Base-by-base conservation (phyloP, 2,797 vertebrate species). In the Artibeus lituratus region DNA sequence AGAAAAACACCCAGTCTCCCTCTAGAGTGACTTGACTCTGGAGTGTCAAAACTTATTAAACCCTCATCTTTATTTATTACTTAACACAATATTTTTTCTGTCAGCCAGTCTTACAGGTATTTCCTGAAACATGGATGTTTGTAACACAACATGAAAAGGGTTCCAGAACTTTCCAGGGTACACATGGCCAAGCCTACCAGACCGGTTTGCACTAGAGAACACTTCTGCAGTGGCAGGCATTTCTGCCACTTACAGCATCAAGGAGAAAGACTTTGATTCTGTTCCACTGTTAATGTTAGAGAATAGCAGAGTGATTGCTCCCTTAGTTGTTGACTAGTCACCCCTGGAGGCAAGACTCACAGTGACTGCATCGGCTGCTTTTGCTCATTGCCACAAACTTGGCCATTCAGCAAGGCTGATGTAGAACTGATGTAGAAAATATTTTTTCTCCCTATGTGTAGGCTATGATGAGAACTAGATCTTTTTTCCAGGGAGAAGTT, bases 211-310 rank as follows among this genome's bases (percentile, higher is more conserved):
- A 47, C 73, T 49, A 73, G 55, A 53, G 22, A 74, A 24, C 10
- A 7, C 2, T 9, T 89, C 16, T 85, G 18, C 4, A 12, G 2
- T 1, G 7, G 22, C 11, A 51, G 35, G n/a, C 7, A 3, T 53
- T 16, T 69, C n/a, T 87, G 51, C 47, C 12, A 9, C 18, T 47
- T 18, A 5, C 2, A 35, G 65, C 21, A 18, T 29, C 2, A 12
- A 7, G 35, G 19, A 11, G 0, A 21, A 37, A 57, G 24, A 3
- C 22, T 62, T 4, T 5, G 24, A 2, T 73, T 39, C 39, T 11
- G 16, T 26, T 24, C 26, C 1, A 16, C 22, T 21, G 7, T 18
- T 67, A n/a, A 6, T 0, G 0, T 11, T 39, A 32, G 4, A 15
- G 59, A 51, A 26, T 0, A 65, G 21, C 47, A 70, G 51, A 62